phyloP scores from a whole-genome alignment of 2,888 invertebrate species.

The Ectemnius lituratus region DNA sequence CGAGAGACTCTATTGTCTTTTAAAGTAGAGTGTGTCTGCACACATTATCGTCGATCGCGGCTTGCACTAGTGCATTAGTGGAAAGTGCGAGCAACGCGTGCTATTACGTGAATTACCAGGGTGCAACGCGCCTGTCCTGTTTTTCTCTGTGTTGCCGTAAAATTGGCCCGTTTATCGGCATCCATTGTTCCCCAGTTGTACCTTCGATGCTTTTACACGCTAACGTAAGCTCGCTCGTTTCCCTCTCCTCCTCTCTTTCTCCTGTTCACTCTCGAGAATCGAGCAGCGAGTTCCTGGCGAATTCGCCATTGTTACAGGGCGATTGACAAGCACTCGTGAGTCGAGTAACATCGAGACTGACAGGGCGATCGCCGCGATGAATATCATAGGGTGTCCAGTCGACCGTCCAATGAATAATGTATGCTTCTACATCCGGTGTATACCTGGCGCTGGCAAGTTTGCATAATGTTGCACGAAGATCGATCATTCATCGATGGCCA shows the following conservation, averaged over 20 bases:
- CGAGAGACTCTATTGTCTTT: conserved; percentile 47
- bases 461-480: conserved; percentile 4
- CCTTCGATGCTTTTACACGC: conserved; percentile 1
- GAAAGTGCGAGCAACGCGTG: conserved; percentile 61
- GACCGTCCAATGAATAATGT: conserved; percentile 10
- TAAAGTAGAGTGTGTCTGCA: conserved; percentile 7
- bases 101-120: conserved; percentile 67
- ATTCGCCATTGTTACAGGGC: no score
- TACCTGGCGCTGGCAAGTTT: conserved; percentile 7
- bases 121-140: conserved; percentile 34
- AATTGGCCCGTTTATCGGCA: conserved; percentile 60
- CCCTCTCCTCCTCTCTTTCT: no score
- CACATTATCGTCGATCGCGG: conserved; percentile 33
- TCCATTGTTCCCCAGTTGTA: conserved; percentile 43
- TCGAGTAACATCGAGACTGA: neutral
- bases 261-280: no score
- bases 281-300: no score
- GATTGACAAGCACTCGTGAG: no score
- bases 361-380: conserved; percentile 6
- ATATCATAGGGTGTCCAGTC: conserved; percentile 11
- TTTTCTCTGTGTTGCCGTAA: conserved; percentile 54
- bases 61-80: conserved; percentile 59
- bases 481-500: neutral
- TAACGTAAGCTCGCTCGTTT: no score
- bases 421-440: neutral